Base-by-base conservation (phyloP, 37 sponge, comb jelly and placozoan genomes). In the Agelas oroides region DNA sequence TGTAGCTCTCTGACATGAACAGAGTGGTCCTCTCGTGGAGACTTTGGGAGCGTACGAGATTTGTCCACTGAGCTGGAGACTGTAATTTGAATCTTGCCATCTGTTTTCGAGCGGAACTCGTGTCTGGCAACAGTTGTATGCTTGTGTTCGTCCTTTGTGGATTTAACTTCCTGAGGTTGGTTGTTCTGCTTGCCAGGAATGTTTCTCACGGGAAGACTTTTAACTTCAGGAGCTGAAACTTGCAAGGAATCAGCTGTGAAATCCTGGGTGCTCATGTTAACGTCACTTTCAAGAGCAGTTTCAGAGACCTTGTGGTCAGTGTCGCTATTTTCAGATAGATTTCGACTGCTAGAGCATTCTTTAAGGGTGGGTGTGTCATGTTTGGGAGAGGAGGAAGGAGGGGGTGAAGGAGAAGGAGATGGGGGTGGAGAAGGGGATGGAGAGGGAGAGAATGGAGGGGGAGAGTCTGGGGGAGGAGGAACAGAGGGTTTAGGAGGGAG, bases 1-100 rank as follows among this genome's bases (percentile, higher is more conserved):
- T 82, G 61, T 24, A 82, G 36, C 18, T 59, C 67, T 27, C 71
- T 70, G 52, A 82, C 60, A 38, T 12, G 65, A 36, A 57, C 1
- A 3, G 39, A 53, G 16, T 59, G 27, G 27, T 30, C 39, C 66
- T 38, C 53, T 53, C 46, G 46, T 46, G 46, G 8, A 12, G 46
- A 8, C 46, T 46, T 46, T 3, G 6, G 46, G 8, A 46, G 3
- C 46, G 8, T 8, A 46, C 46, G 46, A 46, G 46, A 46, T 46
- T 46, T 46, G 46, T 46, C 27, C 62, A 61, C 24, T 3, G 73
- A 71, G 16, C 73, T 71, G 53, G 73, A 71, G 5, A 71, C 73
- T 3, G 53, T 71, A n/a, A 71, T 71, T 53, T 71, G 73, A 28
- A 71, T 71, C 73, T 16, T 38, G 28, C 53, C 40, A 16, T 75